A percentile compares a stretch with the other conserved stretches of the same genome.
These are phyloP conservation scores for Drosophila bifasciata DNA, from an alignment of 1,140 invertebrate genomes.

Conservation along the genomic window DNA sequence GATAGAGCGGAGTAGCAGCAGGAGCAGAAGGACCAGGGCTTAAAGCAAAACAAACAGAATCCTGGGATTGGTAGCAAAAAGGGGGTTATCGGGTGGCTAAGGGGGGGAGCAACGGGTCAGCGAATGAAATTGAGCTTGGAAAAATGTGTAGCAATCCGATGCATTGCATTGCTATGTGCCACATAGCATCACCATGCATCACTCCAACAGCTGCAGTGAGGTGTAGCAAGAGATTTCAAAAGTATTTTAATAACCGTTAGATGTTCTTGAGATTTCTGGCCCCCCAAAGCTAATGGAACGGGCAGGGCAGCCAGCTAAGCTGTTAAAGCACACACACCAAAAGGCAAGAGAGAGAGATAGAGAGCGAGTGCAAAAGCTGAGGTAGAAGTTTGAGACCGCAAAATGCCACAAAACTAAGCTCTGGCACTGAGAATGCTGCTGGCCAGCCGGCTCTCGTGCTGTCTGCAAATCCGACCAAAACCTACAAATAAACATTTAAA, in stretches of 20 bases:
- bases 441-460: too few species aligned
- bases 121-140: slow-evolving; percentile 66
- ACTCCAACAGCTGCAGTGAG: neutral
- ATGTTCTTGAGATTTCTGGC: slow-evolving; percentile 5
- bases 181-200: neutral
- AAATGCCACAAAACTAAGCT: slow-evolving; percentile 68
- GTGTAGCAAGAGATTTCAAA: too few species aligned
- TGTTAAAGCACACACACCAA: slow-evolving; percentile 2
- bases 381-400: slow-evolving; percentile 48
- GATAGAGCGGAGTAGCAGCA: neutral
- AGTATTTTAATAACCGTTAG: slow-evolving; percentile 53
- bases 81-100: too few species aligned
- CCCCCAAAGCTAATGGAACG: too few species aligned
- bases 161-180: slow-evolving; percentile 27
- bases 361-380: slow-evolving; percentile 19
- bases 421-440: slow-evolving; percentile 56
- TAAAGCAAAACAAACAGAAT: neutral
- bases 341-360: slow-evolving; percentile 6
- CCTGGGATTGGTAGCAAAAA: too few species aligned
- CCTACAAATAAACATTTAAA: slow-evolving; percentile 78
- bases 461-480: slow-evolving; percentile 48
- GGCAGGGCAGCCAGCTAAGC: neutral
- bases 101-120: slow-evolving; percentile 7
- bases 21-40: neutral
- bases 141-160: slow-evolving; percentile 28